Percentiles rank a stretch among this genome's conserved stretches.
These are phyloP conservation scores for Artibeus jamaicensis DNA, from an alignment of 2,797 vertebrate species.

Conservation along the genomic window DNA sequence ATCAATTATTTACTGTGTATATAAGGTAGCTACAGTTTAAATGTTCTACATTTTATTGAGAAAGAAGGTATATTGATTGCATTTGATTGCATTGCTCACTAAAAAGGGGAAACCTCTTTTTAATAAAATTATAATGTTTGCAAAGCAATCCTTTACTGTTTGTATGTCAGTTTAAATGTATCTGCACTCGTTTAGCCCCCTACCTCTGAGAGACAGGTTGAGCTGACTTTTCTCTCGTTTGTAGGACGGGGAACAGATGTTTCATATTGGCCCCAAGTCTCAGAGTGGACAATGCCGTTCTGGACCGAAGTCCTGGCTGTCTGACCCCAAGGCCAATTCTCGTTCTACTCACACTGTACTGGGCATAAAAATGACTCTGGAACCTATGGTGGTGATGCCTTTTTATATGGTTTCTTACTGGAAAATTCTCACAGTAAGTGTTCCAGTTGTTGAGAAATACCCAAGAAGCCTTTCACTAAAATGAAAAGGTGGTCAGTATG, in stretches of 20 bases:
- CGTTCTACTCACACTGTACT: background rate
- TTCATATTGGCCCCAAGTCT: background rate
- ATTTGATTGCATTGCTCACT: background rate
- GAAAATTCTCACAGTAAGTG: background rate
- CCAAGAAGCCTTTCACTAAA: background rate
- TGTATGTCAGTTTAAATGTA: background rate
- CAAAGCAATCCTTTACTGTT: background rate
- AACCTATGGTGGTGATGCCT: background rate
- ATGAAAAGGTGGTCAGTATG: background rate
- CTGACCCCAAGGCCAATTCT: background rate
- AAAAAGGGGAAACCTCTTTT: background rate
- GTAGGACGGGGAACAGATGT: background rate
- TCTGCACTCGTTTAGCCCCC: background rate
- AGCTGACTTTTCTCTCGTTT: background rate
- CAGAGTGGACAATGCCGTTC: background rate
- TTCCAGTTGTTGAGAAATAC: background rate
- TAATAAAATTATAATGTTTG: background rate
- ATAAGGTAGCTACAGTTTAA: background rate
- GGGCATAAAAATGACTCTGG: background rate
- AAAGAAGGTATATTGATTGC: background rate
- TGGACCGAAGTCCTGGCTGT: background rate
- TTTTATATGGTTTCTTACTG: background rate
- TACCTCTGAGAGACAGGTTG: background rate
- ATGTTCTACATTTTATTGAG: slow-evolving; percentile 15
- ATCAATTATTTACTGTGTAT: slow-evolving; percentile 8